Conservation (phyloP, 2,797 vertebrate genomes). For the Sandelia bainsii region DNA sequence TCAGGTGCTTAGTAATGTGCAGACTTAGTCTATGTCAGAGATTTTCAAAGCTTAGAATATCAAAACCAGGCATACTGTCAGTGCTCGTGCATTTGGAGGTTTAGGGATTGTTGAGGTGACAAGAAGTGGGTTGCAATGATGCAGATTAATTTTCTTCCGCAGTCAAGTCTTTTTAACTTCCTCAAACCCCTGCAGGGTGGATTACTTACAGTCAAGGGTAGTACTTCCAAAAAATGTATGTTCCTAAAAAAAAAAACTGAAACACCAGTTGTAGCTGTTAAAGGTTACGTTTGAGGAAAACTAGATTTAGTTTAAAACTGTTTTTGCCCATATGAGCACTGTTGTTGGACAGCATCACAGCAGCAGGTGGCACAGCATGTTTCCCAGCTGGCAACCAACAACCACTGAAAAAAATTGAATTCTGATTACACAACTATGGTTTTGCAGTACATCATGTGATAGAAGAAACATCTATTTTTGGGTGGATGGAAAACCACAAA, state of each 20-base stretch:
- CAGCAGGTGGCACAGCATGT: constrained; percentile 11
- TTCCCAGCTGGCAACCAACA: constrained; percentile 7
- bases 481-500: background rate
- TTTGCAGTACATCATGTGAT: background rate
- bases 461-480: background rate
- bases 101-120: constrained; percentile 52
- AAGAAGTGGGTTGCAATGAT: constrained; percentile 48
- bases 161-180: constrained; percentile 54
- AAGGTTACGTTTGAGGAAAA: background rate
- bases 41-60: constrained; percentile 47
- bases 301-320: background rate
- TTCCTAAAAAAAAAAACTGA: background rate
- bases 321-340: background rate
- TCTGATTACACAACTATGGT: background rate
- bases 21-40: constrained; percentile 19
- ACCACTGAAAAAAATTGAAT: background rate
- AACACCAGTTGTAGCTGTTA: background rate
- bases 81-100: constrained; percentile 26
- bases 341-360: background rate
- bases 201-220: constrained; percentile 15
- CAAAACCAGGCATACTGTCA: constrained; percentile 55
- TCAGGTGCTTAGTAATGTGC: constrained; percentile 5
- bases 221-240: background rate
- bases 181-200: constrained; percentile 13
- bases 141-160: constrained; percentile 38